Evolutionary conservation across 92 coral and sea anemone genomes (phyloP).

Genomic region (Siderastrea radians): DNA sequence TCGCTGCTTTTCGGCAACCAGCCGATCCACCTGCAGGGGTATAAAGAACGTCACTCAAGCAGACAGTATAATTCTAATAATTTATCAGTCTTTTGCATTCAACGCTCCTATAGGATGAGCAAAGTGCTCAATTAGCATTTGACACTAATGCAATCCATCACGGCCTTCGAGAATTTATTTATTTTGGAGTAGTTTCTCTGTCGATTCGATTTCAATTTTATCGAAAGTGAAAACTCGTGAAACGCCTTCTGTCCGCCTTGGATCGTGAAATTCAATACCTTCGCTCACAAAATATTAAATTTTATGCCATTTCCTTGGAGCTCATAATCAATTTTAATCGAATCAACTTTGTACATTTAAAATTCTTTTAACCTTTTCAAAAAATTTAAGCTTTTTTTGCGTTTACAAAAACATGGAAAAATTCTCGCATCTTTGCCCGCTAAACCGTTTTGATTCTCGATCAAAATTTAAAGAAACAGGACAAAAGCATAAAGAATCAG

Average conservation of each 20-base stretch:
- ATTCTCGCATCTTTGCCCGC: neutral
- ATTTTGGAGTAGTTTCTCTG: neutral
- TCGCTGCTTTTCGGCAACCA: constrained; percentile 22
- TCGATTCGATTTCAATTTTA: neutral
- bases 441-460: neutral
- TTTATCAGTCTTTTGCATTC: constrained; percentile 9
- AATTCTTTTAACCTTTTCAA: neutral
- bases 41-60: neutral
- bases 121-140: constrained; percentile 26
- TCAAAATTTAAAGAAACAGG: neutral
- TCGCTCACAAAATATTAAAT: neutral
- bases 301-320: neutral
- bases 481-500: neutral
- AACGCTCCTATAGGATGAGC: constrained; percentile 2
- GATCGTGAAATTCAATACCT: neutral
- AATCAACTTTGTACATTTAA: neutral
- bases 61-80: neutral
- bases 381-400: neutral
- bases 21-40: constrained; percentile 22
- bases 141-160: constrained; percentile 2
- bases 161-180: neutral
- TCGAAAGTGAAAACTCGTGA: neutral
- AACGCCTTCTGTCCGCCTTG: constrained; percentile 1
- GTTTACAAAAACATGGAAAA: neutral
- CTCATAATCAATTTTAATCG: neutral